Evolutionary conservation across 2,888 invertebrate genomes (phyloP).

Genomic region (Sepioteuthis lessoniana): DNA sequence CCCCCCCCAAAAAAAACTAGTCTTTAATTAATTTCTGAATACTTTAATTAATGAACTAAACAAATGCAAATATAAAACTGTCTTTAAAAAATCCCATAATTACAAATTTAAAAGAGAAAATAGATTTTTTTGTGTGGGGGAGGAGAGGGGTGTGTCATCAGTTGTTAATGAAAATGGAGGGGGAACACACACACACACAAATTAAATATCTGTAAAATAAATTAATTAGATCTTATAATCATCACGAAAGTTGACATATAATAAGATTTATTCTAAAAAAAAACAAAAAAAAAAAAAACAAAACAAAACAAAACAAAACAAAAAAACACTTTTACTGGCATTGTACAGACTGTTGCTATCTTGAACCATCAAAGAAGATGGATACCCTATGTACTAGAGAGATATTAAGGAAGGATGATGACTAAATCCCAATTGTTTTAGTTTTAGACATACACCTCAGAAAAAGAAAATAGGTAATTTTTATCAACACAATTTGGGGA

Average conservation of each 20-base stretch:
- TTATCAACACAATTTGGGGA: neutral
- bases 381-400: neutral
- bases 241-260: too few relatives aligned
- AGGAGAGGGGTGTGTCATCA: neutral
- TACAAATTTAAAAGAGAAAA: neutral
- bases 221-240: neutral
- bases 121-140: neutral
- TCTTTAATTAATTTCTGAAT: too few relatives aligned
- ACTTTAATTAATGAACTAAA: neutral
- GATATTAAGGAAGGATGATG: neutral
- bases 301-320: too few relatives aligned
- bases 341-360: neutral
- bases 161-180: neutral
- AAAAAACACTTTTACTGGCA: neutral
- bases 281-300: too few relatives aligned
- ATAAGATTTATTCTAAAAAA: too few relatives aligned
- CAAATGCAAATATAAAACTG: neutral
- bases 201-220: neutral
- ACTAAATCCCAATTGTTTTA: neutral
- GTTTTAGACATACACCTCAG: neutral
- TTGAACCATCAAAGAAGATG: neutral
- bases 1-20: too few relatives aligned
- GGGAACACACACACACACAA: neutral
- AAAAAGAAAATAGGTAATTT: neutral
- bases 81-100: neutral